Base-by-base conservation (phyloP, 2,888 invertebrate genomes). In the Acanthosepion lycidas region DNA sequence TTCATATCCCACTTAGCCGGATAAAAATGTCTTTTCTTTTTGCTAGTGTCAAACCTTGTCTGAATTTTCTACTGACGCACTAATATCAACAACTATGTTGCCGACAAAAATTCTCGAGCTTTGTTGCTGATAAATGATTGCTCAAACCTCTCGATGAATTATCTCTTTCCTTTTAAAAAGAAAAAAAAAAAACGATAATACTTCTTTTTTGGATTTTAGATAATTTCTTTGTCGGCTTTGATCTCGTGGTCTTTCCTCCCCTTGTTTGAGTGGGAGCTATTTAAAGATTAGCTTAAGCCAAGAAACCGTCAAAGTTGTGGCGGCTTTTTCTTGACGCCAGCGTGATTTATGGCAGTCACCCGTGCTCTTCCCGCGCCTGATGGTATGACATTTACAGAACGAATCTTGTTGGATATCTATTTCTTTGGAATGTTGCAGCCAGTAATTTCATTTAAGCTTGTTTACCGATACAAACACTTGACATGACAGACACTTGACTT, bases 401-500 rank as follows among this genome's bases (percentile, higher is more conserved):
- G 15, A 18, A 78, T n/a, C 78, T 12, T 18, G 12, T n/a, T 78
- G 78, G 78, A n/a, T 78, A 78, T 78, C n/a, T 78, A 78, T 78
- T 78, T 78, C 78, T n/a, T 9, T n/a, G 78, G 78, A 78, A 78
- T 78, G 78, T 33, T 78, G 78, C n/a, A 33, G n/a, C n/a, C 78
- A 78, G 78, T 78, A 33, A 78, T 78, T 78, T 78, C 78, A 78
- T 33, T 33, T 78, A n/a, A 78, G n/a, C n/a, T 78, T 78, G 78
- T 78, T 78, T 78, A 78, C 18, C n/a, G n/a, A 78, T 78, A 78
- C 78, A 33, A n/a, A 78, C 78, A n/a, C 18, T 78, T 78, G 78
- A 78, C 78, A 78, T n/a, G 78, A 78, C 33, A 78, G 78, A n/a
- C 78, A 78, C 78, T 78, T 78, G 78, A n/a, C n/a, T 78, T 78